These are phyloP conservation scores for Arremon brunneinucha DNA, from an alignment of 2,797 vertebrate genomes.

Conservation along the genomic window DNA sequence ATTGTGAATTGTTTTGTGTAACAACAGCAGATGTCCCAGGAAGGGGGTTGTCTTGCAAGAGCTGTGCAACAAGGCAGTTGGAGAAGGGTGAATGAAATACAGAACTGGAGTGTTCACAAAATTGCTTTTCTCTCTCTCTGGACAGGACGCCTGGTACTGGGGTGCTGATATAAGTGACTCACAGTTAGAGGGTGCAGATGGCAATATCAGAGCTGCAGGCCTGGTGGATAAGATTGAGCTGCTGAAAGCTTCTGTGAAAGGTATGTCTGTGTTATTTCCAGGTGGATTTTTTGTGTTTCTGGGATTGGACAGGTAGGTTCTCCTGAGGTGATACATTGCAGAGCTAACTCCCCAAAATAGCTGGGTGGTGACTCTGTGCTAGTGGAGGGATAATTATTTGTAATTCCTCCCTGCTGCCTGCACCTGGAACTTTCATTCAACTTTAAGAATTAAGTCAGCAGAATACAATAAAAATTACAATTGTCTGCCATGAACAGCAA, in stretches of 20 bases:
- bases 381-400: background rate
- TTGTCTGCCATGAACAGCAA: background rate
- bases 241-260: constrained; percentile 82
- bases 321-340: background rate
- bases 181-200: constrained; percentile 82
- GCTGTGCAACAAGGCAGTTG: background rate
- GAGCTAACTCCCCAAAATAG: background rate
- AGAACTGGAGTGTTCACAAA: background rate
- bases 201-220: constrained; percentile 81
- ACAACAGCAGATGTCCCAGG: background rate
- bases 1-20: background rate
- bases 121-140: background rate
- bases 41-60: background rate
- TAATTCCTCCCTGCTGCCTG: background rate
- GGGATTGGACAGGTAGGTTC: background rate
- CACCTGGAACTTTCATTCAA: background rate
- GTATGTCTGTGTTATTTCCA: constrained; percentile 60
- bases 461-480: background rate
- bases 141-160: constrained; percentile 80
- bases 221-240: constrained; percentile 78
- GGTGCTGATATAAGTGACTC: constrained; percentile 84
- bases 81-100: background rate
- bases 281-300: background rate
- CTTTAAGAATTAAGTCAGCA: background rate
- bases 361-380: background rate